Percentiles rank a stretch among this genome's conserved stretches.
Evolutionary conservation across 2,113 vertebrate genomes (phyloP).

Genomic region (Barbus barbus): DNA sequence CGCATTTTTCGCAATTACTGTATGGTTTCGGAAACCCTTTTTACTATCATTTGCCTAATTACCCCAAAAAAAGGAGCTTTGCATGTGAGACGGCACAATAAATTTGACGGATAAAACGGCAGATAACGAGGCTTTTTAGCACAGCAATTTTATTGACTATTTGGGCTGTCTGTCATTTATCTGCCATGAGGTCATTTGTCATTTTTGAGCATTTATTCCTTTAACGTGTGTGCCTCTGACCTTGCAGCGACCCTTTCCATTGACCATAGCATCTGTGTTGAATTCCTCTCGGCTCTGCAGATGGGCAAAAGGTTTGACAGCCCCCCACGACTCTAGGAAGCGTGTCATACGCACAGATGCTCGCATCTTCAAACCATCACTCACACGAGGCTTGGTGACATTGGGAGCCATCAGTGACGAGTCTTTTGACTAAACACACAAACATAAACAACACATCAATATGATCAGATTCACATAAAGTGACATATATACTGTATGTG

Average conservation of each 20-base stretch:
- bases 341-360: slow-evolving; percentile 95
- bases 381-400: slow-evolving; percentile 79
- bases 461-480: not conserved
- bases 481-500: not conserved
- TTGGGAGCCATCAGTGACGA: slow-evolving; percentile 69
- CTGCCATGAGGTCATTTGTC: not conserved
- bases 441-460: slow-evolving; percentile 17
- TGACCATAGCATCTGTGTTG: slow-evolving; percentile 76
- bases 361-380: slow-evolving; percentile 90
- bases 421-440: slow-evolving; percentile 84
- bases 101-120: not conserved
- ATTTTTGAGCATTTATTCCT: not conserved
- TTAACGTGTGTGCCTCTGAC: slow-evolving; percentile 64
- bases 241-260: slow-evolving; percentile 77
- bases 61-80: too few relatives aligned
- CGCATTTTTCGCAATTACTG: too few relatives aligned
- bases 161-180: not conserved
- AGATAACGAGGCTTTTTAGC: not conserved
- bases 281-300: slow-evolving; percentile 88
- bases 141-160: not conserved
- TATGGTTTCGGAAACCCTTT: not conserved
- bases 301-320: slow-evolving; percentile 93
- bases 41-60: not conserved
- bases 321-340: slow-evolving; percentile 97
- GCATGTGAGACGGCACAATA: too few relatives aligned